Evolutionary conservation across 2,113 vertebrate species (phyloP).

Genomic region (Thamnophis sirtalis): DNA sequence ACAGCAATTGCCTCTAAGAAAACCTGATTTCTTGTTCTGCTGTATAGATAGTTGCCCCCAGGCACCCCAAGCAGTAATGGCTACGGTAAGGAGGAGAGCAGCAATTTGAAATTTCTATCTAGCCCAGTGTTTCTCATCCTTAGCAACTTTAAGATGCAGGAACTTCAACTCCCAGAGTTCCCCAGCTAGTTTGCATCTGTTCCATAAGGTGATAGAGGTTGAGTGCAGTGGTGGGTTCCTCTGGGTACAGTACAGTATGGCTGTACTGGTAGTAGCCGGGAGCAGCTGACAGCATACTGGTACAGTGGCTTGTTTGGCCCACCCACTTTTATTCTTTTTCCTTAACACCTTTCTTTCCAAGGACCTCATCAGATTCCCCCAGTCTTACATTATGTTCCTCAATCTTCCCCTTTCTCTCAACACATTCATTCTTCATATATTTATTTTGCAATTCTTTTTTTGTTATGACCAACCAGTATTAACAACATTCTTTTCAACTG

Average conservation of each 20-base stretch:
- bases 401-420: neutral
- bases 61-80: neutral
- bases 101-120: neutral
- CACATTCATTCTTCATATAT: neutral
- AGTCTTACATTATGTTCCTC: neutral
- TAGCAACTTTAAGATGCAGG: neutral
- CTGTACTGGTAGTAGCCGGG: too few species aligned
- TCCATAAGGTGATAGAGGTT: neutral
- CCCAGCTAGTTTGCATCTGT: neutral
- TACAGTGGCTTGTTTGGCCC: too few species aligned
- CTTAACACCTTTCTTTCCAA: neutral
- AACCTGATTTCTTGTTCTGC: neutral
- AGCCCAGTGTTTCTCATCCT: neutral
- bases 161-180: neutral
- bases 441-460: neutral
- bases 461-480: neutral
- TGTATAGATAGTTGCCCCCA: neutral
- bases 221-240: neutral
- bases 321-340: neutral
- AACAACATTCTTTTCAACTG: neutral
- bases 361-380: neutral
- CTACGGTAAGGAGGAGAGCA: neutral
- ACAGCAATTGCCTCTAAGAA: neutral
- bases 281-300: too few species aligned
- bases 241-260: too few species aligned